Base-by-base conservation (phyloP, 2,888 invertebrate genomes). In the Noctua comes region DNA sequence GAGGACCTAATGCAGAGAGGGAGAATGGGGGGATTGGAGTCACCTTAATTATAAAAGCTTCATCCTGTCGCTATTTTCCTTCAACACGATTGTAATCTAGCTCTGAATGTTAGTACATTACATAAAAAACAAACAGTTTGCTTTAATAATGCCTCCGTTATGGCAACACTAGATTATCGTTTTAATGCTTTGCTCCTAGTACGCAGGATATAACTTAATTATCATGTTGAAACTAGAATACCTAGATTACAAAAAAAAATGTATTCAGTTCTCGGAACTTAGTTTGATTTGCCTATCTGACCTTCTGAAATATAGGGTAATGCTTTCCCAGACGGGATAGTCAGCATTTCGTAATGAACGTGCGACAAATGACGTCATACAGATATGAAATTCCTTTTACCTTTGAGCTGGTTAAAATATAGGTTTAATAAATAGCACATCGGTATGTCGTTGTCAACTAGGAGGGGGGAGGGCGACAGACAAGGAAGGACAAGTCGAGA, bases 371-470 rank as follows among this genome's bases (percentile, higher is more conserved):
- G 62, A 36, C 62, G 62, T 64, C 86, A 79, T 43, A 64, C 24
- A 31, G 16, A 65, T 16, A 51, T 24, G 59, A 66, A 13, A 54
- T 43, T 77, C 68, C 24, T 65, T 70, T 73, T 79, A 31, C 65
- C 79, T 86, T 85, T 85, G 79, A 69, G 68, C 64, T 62, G 62
- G 57, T 31, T 74, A 59, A 74, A 64, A 74, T 76, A 59, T 74
- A 68, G 57, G 31, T 84, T 84, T 64, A 57, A 27, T 79, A 73
- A 79, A 80, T 70, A 71, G 27, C n/a, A 70, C 54, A 51, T 48
- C 0, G 31, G 73, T 54, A 80, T 73, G 66, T 64, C 73, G 27
- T 36, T 48, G 31, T 46, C 40, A 72, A 72, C 73, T 64, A 73
- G 51, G 31, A 69, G 73, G n/a, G 31, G 62, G 48, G n/a, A 66